phyloP scores from a whole-genome alignment of 2,797 vertebrate species.

The Lepus oiostolus region DNA sequence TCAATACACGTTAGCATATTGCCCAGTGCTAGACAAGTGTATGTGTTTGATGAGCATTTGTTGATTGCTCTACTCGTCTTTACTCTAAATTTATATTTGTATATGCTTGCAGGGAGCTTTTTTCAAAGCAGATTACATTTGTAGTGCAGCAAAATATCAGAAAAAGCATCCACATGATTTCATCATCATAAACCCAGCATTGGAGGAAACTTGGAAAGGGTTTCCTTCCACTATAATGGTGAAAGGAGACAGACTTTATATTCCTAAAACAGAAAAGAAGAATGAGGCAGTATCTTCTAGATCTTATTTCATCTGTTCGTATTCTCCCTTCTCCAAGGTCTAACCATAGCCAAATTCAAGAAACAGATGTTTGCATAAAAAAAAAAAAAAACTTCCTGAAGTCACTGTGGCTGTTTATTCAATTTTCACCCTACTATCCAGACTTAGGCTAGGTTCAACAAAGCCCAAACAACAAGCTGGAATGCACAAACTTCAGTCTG shows the following conservation, averaged over 20 bases:
- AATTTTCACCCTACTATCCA: conserved; percentile 72
- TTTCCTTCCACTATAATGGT: background rate
- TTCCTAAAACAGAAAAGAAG: background rate
- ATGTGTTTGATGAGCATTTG: background rate
- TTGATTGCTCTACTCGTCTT: background rate
- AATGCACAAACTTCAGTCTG: background rate
- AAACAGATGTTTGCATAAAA: conserved; percentile 81
- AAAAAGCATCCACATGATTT: background rate
- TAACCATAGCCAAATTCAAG: conserved; percentile 75
- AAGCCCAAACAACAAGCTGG: conserved; percentile 34
- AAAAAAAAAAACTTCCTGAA: conserved; percentile 51
- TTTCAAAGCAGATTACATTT: conserved; percentile 13
- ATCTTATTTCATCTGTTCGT: conserved; percentile 35
- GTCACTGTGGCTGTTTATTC: conserved; percentile 75
- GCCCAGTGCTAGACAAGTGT: background rate
- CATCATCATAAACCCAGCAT: background rate
- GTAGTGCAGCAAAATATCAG: background rate
- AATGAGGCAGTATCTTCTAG: conserved; percentile 51
- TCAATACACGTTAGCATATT: background rate
- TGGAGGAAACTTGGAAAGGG: conserved; percentile 13
- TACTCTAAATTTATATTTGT: background rate
- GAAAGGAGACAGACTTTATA: background rate
- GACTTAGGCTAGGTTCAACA: conserved; percentile 46
- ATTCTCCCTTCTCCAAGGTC: conserved; percentile 41
- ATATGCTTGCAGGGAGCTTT: background rate